Evolutionary conservation across 2,113 vertebrate genomes (phyloP), one percentile per base, ranked within the genome.

Genomic region (Anhinga anhinga): DNA sequence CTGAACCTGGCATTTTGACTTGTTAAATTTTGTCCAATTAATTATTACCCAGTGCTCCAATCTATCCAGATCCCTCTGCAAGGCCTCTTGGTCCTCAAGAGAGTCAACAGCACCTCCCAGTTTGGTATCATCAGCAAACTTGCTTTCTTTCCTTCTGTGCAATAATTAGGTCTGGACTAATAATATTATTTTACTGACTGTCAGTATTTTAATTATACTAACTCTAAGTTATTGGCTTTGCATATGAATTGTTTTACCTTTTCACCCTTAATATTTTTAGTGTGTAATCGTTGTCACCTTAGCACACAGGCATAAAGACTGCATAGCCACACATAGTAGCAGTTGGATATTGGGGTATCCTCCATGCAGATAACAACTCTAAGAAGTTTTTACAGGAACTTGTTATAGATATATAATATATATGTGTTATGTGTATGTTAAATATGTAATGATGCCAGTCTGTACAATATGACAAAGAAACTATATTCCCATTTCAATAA

Each of bases 281-380:
- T 42, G 8, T 15, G 26, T 38, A 30, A 32, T 34, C 9, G n/a
- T 36, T 44, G 23, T 42, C 29, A 78, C 7, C 7, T 55, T 62
- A 56, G 17, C 36, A 67, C 47, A 71, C 1, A 26, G 18, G 5
- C 27, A 76, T 72, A 67, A 86, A 49, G 14, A 16, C 9, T 58
- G 5, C 7, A 29, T 49, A 49, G 15, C 12, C 49, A 85, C 22
- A 61, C 25, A 5, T 34, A 38, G 26, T 5, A 62, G 15, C 4
- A 1, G 0, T 47, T 22, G 18, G 30, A 40, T 47, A 62, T 6
- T 50, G 5, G 13, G 4, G 4, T 83, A 30, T 49, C 5, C 9
- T 70, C 2, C 15, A 61, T 15, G 21, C 10, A 44, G n/a, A 61
- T 32, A 69, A 45, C 10, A 74, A 55, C 1, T 36, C 4, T 62